Conservation (phyloP, 2,113 vertebrate species). For the Miniopterus natalensis region DNA sequence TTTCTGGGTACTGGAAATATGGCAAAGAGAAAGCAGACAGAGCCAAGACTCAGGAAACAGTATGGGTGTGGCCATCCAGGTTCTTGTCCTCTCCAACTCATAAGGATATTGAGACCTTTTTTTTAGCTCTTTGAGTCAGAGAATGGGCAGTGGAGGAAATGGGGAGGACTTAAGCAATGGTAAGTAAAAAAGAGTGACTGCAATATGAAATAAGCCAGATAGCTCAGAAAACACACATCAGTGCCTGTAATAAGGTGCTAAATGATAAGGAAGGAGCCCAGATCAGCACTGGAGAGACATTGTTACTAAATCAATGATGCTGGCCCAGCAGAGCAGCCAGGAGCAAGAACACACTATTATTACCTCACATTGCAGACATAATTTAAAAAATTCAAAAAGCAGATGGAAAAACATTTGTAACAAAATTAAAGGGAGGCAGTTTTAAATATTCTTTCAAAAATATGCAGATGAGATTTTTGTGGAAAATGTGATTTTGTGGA, state of each 20-base stretch:
- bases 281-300: not conserved
- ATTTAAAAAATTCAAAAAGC: not conserved
- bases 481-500: not conserved
- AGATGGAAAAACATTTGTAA: not conserved
- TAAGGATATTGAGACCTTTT: not conserved
- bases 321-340: not conserved
- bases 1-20: not conserved
- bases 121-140: not conserved
- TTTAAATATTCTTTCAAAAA: conserved; percentile 20
- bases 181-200: not conserved
- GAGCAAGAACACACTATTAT: not conserved
- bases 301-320: not conserved
- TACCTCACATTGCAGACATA: not conserved
- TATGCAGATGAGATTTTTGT: not conserved
- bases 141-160: not conserved
- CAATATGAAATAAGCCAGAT: not conserved
- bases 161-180: not conserved
- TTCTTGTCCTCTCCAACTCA: not conserved
- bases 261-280: not conserved
- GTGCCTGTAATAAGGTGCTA: not conserved
- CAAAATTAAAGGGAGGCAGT: not conserved
- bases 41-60: not conserved
- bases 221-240: not conserved
- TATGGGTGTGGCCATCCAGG: not conserved
- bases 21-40: not conserved